Evolutionary conservation across 2,113 vertebrate species (phyloP), one percentile per base, ranked within the genome.

Genomic region (Protomyctophum bolini): DNA sequence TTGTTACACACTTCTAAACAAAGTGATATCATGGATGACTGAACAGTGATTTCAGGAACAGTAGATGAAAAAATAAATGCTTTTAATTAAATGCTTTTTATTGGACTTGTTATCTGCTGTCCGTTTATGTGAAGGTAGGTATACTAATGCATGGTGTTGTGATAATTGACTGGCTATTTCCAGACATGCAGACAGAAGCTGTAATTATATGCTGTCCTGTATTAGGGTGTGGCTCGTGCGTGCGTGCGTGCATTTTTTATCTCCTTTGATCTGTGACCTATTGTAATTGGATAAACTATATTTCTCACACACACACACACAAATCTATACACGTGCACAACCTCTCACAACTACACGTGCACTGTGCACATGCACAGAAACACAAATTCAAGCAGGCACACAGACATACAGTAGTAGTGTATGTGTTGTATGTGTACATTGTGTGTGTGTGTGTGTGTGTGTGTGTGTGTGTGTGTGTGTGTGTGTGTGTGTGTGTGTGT

Each of bases 31-130:
- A 41, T 41, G 33, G 5, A 41, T 41, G 33, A 41, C 33, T 41
- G 5, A 41, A 41, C 33, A 41, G 33, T 6, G 33, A 41, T 3
- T 41, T 3, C 33, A 41, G 33, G 33, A 41, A 3, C 33, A 41
- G 33, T 3, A 41, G 33, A 41, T 41, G 5, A 41, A 1, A 41
- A 41, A 41, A 41, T 1, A 41, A 41, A 41, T 41, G 33, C 33
- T 41, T 41, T 41, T 41, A 4, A 28, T 10, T 50, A 56, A 57
- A 55, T 47, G 6, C 48, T 58, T 63, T 63, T 49, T 50, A 59
- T 64, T 68, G 65, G 61, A 61, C 76, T 80, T 64, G 67, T 58
- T 86, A 70, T 76, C 76, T n/a, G n/a, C n/a, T n/a, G n/a, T 74
- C 28, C 28, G 59, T 79, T 66, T 6, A 68, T 76, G 47, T 75